A percentile compares a stretch with the other conserved stretches of the same genome.
phyloP scores from a whole-genome alignment of 2,888 invertebrate species.

The Drosophila mercatorum region DNA sequence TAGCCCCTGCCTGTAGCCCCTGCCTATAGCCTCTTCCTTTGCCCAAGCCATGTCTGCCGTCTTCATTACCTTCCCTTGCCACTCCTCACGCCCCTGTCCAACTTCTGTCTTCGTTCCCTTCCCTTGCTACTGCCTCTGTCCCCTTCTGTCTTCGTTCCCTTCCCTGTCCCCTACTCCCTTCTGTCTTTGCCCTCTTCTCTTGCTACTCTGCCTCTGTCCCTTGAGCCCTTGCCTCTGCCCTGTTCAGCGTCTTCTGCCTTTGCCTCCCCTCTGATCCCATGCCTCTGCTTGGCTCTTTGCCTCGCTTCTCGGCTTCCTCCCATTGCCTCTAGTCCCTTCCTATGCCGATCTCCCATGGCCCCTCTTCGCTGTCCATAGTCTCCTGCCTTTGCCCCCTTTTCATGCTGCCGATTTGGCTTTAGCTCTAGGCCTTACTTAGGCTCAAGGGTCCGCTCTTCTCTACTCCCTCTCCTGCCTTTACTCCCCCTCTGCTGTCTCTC shows the following conservation, averaged over 20 bases:
- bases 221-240: neutral
- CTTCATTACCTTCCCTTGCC: neutral
- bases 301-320: too few species aligned
- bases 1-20: too few species aligned
- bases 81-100: too few species aligned
- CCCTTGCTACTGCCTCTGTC: neutral
- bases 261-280: too few species aligned
- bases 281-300: too few species aligned
- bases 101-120: too few species aligned
- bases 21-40: neutral
- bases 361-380: neutral
- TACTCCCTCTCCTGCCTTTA: neutral
- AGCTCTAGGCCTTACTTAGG: too few species aligned
- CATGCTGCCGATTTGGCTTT: neutral
- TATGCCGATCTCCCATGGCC: neutral
- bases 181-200: neutral
- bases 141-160: neutral
- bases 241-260: too few species aligned
- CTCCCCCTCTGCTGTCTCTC: neutral
- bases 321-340: neutral
- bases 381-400: too few species aligned
- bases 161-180: neutral
- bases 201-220: too few species aligned
- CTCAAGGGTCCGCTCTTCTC: too few species aligned
- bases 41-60: too few species aligned